Base-by-base conservation (phyloP, 2,797 vertebrate genomes). In the Girardinus metallicus region DNA sequence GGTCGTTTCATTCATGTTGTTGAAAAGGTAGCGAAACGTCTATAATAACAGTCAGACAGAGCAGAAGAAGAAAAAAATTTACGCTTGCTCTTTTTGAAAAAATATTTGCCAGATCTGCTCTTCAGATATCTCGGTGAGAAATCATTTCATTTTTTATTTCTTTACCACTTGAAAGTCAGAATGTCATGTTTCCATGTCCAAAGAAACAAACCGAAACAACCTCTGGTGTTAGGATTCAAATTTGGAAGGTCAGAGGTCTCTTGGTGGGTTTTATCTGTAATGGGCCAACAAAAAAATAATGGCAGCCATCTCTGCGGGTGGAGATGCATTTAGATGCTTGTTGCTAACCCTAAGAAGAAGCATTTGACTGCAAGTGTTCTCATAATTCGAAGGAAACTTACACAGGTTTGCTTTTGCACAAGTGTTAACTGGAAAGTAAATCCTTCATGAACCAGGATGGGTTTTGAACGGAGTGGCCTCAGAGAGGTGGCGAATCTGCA, bases 141-240 rank as follows among this genome's bases (percentile, higher is more conserved):
- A 60, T 13, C 10, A 5, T 60, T 31, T 13, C 1, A 60, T 15
- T 2, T 4, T 29, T 31, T 90, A 88, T 77, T 76, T 46, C 51
- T 31, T 21, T 3, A 6, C 31, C 15, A 62, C 60, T 31, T 66
- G 34, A 3, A 21, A 66, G 62, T 66, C 9, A 2, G 31, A 66
- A 66, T 39, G 8, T 64, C 18, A 8, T 18, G 34, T 8, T 21
- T 64, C 16, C 8, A 64, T 8, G 15, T 36, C 34, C 31, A 39
- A 9, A 34, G 29, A 34, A 31, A 34, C 29, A 62, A 34, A 62
- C 57, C 1, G 13, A 60, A 62, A 62, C 29, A 62, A 29, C 5
- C 13, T 34, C 57, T 62, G 5, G 23, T 36, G 62, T 64, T 36
- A 64, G 2, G 9, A 36, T 36, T 64, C 18, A 36, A 8, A 36